Evolutionary conservation across 2,113 vertebrate genomes (phyloP), one percentile per base, ranked within the genome.

Genomic region (Spermophilus dauricus): DNA sequence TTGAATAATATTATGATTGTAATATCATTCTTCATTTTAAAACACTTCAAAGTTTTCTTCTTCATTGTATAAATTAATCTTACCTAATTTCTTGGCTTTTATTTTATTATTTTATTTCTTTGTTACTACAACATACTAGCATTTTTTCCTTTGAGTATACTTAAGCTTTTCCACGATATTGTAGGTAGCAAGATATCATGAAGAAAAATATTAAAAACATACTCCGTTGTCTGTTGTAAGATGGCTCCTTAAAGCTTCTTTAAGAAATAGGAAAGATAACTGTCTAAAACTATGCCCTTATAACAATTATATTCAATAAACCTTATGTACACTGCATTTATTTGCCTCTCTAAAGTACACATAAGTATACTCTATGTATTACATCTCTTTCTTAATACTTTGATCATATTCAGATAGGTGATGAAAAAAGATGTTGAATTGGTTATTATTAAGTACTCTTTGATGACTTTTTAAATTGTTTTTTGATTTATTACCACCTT

Each of bases 21-120:
- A 69, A 77, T 92, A 26, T 48, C n/a, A 80, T 73, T 75, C 45
- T 95, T 95, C 84, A 94, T 78, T 89, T 78, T 67, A 93, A 87
- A 95, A 76, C 6, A 73, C 39, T 83, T 91, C 28, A 85, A 91
- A 45, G 34, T 77, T 91, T 88, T 76, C 56, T 87, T 94, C n/a
- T 81, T 81, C 45, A 42, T 28, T 96, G n/a, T 81, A 37, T 86
- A n/a, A 88, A 81, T 97, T 89, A 86, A 77, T 28, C n/a, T 89
- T 78, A 83, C 37, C 94, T 51, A 96, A 56, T 96, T 93, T 18
- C 1, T 34, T 95, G 48, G 17, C 18, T 91, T 91, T 91, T 95
- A 72, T 89, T 95, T 92, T 51, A 12, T 51, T 51, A 51, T 51
- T 51, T 53, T 53, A 16, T 53, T 53, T 51, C 7, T 94, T 78